Evolutionary conservation across 2,113 vertebrate species (phyloP), one percentile per base, ranked within the genome.

Genomic region (Camelus dromedarius): DNA sequence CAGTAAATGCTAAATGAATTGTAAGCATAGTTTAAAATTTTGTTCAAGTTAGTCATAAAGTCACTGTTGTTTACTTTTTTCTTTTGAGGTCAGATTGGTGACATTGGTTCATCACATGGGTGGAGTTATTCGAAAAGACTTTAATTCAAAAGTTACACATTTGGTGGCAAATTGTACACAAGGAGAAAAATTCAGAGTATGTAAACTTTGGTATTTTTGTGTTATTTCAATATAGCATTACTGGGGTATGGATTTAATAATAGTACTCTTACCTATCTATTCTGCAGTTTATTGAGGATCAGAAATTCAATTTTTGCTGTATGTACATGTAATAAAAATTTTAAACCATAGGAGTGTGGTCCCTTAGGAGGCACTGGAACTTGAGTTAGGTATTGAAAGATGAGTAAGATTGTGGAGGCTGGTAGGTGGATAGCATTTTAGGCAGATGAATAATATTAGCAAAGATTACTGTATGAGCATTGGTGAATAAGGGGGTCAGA

Each of bases 71-170:
- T 91, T 91, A 73, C 72, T 64, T 97, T 97, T 97, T 96, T 35
- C 94, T 98, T 97, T 98, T 93, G 89, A 99, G 99, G 99, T 99
- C 81, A 99, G 98, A n/a, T 98, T 99, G 28, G 99, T 99, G 94
- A 99, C 99, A 93, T 98, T 99, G 96, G 99, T 99, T 89, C 99
- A 99, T 99, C 99, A 99, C 95, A 99, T 99, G 99, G 99, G 99
- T 73, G 99, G 99, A 82, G 99, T 99, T 96, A 99, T 99, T 97
- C 99, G 99, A 64, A 99, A 99, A 97, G 99, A 99, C 96, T 99
- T 99, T 64, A 99, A 99, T 97, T 99, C 99, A 50, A 99, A 99
- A 98, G 99, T 99, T 91, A 99, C 99, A 76, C 99, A 99, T 98
- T 99, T 99, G 93, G 99, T 99, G 69, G 99, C 99, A 35, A 99